Base-by-base conservation (phyloP, 2,888 invertebrate genomes). In the Megamerina dolium region DNA sequence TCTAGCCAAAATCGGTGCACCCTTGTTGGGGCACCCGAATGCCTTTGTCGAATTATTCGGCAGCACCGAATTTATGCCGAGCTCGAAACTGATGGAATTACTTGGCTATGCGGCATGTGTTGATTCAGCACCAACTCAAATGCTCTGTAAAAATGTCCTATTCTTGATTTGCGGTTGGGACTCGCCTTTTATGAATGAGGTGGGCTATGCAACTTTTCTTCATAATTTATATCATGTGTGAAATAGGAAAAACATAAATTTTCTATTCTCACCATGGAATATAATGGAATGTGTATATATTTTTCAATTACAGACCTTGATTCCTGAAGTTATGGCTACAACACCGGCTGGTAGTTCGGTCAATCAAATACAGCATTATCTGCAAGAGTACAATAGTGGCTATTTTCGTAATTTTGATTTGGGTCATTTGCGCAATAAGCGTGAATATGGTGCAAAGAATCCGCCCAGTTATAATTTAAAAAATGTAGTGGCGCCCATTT, bases 1-100 rank as follows among this genome's bases (percentile, higher is more conserved):
- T 0, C 8, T 88, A 37, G 60, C 57, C 34, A 72, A 75, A 45
- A 69, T 81, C 21, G 62, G 86, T 1, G 81, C 82, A 0, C 82
- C 80, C 5, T 23, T 62, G 9, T 18, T 64, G 3, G 62, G 64
- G 13, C 60, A 64, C 8, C 58, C 66, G 4, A 64, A 61, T 27
- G 53, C 54, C 1, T 45, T 59, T 2, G 50, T 57, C 4, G 63
- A 59, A 44, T 19, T 66, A 0, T 57, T 59, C n/a, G 66, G 66
- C 3, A 61, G 56, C 36, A 51, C 54, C 3, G 66, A 64, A 13
- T 64, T 66, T 16, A 0, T 60, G 16, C 64, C 65, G n/a, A 45
- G 4, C 65, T 43, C 20, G 16, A 36, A 2, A 48, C 19, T 33
- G 3, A 19, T 73, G 53, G 64, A 66, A 1, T 63, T 70, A 1